Percentiles rank a stretch among this genome's conserved stretches.
Evolutionary conservation across 2,797 vertebrate species (phyloP).

Genomic region (Anniella stebbinsi): DNA sequence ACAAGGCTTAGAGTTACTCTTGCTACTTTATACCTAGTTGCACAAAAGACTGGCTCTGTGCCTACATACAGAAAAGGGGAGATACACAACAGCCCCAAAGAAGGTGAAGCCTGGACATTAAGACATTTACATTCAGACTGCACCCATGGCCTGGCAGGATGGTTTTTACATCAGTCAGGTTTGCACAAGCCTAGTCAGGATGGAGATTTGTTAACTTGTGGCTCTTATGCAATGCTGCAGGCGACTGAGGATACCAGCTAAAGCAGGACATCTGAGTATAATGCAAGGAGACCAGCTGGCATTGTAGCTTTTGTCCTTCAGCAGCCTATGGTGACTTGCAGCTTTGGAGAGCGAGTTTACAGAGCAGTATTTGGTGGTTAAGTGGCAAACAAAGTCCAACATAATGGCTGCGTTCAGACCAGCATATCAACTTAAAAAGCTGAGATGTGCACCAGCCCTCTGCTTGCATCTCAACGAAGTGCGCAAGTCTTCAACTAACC

Average conservation of each 20-base stretch:
- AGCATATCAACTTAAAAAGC: not conserved
- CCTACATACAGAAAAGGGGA: not conserved
- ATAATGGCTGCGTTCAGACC: not conserved
- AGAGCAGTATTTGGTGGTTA: no score
- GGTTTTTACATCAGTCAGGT: not conserved
- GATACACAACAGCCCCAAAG: not conserved
- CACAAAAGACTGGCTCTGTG: not conserved
- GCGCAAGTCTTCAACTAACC: not conserved
- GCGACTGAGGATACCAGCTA: not conserved
- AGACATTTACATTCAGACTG: not conserved
- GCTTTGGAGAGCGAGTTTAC: not conserved
- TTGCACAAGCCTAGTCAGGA: not conserved
- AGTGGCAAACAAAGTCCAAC: no score
- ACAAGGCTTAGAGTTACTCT: not conserved
- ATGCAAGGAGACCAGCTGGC: not conserved
- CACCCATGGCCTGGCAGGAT: not conserved
- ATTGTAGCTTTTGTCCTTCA: not conserved
- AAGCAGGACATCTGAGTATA: not conserved
- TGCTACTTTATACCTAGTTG: not conserved
- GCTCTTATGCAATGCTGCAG: not conserved
- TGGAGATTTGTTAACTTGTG: not conserved
- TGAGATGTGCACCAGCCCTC: no score
- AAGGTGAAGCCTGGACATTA: not conserved
- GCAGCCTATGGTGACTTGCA: not conserved
- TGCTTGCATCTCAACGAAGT: not conserved